Conservation (phyloP, 2,888 invertebrate genomes). For the Athalia rosae region DNA sequence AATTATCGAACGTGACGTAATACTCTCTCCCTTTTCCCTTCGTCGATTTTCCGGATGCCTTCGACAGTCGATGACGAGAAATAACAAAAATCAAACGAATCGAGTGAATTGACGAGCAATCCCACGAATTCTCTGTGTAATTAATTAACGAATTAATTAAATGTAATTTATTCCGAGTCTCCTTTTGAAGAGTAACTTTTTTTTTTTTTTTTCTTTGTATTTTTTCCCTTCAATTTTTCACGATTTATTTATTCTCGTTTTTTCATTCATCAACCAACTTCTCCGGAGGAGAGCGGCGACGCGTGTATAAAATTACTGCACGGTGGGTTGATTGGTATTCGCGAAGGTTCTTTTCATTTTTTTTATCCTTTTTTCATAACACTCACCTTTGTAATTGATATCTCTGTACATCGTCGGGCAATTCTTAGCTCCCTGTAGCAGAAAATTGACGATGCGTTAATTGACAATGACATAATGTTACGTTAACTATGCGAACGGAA, state of each 20-base stretch:
- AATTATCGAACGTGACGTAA: too few relatives aligned
- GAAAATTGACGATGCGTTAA: neutral
- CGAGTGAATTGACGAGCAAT: neutral
- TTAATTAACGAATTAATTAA: neutral
- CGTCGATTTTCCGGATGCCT: too few relatives aligned
- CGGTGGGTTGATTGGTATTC: neutral
- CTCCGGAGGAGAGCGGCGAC: neutral
- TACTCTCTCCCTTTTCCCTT: too few relatives aligned
- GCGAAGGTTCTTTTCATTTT: neutral
- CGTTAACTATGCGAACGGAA: too few relatives aligned
- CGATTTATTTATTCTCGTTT: constrained; percentile 60
- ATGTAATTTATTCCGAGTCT: constrained; percentile 23
- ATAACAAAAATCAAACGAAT: too few relatives aligned
- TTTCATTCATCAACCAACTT: constrained; percentile 56
- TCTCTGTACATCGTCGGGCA: constrained; percentile 95
- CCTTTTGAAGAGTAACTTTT: constrained; percentile 61
- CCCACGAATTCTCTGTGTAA: neutral
- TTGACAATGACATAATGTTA: too few relatives aligned
- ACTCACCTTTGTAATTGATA: constrained; percentile 91
- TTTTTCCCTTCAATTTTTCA: constrained; percentile 53
- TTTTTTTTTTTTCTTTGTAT: constrained; percentile 53
- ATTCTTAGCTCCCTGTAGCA: constrained; percentile 83
- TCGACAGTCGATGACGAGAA: too few relatives aligned
- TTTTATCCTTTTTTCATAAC: constrained; percentile 12
- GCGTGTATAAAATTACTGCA: neutral